Percentiles rank a stretch among this genome's conserved stretches.
Conservation (phyloP, 2,113 vertebrate genomes). For the Zapornia atra region DNA sequence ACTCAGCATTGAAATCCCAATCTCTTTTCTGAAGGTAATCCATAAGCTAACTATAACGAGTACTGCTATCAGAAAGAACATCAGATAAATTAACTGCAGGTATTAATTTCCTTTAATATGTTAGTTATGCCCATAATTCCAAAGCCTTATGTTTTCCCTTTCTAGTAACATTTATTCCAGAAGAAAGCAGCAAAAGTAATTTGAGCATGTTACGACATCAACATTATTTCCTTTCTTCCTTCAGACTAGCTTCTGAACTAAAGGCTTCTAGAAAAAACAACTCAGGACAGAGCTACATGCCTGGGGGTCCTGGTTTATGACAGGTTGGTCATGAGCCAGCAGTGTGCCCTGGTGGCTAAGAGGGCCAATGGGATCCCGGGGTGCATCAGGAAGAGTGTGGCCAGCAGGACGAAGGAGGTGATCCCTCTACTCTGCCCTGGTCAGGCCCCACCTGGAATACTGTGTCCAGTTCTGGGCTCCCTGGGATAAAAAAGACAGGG, state of each 20-base stretch:
- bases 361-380: too few relatives aligned
- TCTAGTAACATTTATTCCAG: background rate
- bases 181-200: background rate
- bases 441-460: too few relatives aligned
- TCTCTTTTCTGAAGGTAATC: background rate
- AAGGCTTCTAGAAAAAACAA: background rate
- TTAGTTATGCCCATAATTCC: background rate
- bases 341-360: too few relatives aligned
- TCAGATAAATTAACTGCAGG: background rate
- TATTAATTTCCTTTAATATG: background rate
- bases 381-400: too few relatives aligned
- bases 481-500: too few relatives aligned
- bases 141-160: background rate
- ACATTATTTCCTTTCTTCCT: too few relatives aligned
- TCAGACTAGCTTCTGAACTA: background rate
- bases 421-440: too few relatives aligned
- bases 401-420: too few relatives aligned
- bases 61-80: background rate
- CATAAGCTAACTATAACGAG: background rate
- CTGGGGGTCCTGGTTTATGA: too few relatives aligned
- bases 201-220: too few relatives aligned
- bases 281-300: accelerated
- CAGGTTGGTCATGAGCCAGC: too few relatives aligned
- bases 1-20: accelerated
- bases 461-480: too few relatives aligned